A percentile compares a stretch with the other conserved stretches of the same genome.
These are phyloP conservation scores for Okamejei kenojei DNA, from an alignment of 2,797 vertebrate species.

Conservation along the genomic window DNA sequence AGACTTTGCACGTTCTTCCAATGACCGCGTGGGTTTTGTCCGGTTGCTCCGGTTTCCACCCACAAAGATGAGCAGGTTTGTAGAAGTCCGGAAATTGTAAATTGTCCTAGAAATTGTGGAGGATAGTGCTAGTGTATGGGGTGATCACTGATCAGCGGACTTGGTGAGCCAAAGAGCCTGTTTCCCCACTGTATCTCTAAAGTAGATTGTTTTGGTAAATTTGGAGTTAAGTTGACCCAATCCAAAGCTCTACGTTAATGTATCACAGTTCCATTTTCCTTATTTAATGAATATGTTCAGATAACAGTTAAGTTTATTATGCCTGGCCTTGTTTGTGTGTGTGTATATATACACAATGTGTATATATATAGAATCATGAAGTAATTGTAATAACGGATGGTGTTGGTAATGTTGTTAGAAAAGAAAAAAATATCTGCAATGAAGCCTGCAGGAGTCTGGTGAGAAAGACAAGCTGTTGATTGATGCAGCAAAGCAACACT, in stretches of 20 bases:
- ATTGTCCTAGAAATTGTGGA: no score
- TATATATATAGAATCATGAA: background rate
- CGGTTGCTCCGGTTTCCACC: no score
- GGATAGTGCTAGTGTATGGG: no score
- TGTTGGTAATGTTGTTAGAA: background rate
- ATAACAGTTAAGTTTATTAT: background rate
- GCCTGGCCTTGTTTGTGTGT: background rate
- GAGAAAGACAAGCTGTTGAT: background rate
- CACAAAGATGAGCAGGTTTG: no score
- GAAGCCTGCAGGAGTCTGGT: background rate
- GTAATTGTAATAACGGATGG: background rate
- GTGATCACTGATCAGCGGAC: no score
- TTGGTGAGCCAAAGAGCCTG: no score
- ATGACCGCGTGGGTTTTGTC: no score
- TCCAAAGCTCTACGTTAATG: background rate
- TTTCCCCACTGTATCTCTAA: no score
- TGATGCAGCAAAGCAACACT: background rate
- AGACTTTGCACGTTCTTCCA: no score
- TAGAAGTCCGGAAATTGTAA: no score
- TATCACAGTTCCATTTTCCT: background rate
- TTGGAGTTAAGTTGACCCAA: background rate
- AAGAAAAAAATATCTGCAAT: background rate
- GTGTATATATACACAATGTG: background rate
- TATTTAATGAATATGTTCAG: background rate
- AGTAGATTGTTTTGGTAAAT: background rate